Evolutionary conservation across 2,888 invertebrate genomes (phyloP).

Genomic region (Athripsodes cinereus): DNA sequence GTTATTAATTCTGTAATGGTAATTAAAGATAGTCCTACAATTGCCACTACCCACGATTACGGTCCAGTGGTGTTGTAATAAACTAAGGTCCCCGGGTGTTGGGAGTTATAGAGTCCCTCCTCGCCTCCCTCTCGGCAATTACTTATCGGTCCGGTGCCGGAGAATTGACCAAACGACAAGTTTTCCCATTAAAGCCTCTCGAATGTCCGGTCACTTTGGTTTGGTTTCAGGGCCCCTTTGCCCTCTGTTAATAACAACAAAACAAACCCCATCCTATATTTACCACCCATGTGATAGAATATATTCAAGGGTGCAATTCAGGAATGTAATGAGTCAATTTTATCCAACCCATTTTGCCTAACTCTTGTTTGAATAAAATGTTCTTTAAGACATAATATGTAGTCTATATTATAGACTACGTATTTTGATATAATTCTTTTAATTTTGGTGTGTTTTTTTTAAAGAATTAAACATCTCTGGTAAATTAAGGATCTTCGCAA

Average conservation of each 20-base stretch:
- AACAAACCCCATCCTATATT: slow-evolving; percentile 2
- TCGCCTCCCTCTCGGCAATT: slow-evolving; percentile 6
- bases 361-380: no score
- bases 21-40: background rate
- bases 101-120: background rate
- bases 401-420: no score
- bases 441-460: no score
- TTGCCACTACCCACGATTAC: background rate
- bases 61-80: background rate
- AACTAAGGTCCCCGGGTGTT: background rate
- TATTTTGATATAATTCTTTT: no score
- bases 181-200: slow-evolving; percentile 18
- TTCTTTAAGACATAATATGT: no score
- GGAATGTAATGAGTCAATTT: no score
- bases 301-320: no score
- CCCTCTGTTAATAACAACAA: slow-evolving; percentile 1
- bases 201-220: slow-evolving; percentile 18
- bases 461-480: no score
- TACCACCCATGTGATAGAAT: background rate
- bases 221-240: background rate
- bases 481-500: no score
- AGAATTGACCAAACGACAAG: slow-evolving; percentile 15
- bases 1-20: background rate
- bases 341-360: no score
- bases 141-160: slow-evolving; percentile 11